These are phyloP conservation scores for Copsychus sechellarum DNA, from an alignment of 2,113 vertebrate species.

Conservation along the genomic window DNA sequence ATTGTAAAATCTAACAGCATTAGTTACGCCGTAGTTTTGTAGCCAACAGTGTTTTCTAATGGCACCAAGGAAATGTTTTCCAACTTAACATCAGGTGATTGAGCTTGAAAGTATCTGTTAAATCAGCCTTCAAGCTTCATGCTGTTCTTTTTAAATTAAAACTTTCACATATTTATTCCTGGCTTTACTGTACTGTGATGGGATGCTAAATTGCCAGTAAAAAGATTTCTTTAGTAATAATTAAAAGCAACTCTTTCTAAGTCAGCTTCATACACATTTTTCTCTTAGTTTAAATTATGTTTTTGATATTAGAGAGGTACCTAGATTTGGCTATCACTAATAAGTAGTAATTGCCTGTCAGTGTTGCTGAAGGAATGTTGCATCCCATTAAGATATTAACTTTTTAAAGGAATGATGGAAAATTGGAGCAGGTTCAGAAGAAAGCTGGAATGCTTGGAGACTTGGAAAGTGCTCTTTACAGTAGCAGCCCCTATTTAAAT, in stretches of 20 bases:
- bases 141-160: constrained; percentile 43
- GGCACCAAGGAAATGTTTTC: constrained; percentile 4
- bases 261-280: background rate
- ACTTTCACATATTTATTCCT: constrained; percentile 16
- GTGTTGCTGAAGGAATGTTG: background rate
- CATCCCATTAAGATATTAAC: background rate
- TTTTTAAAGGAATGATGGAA: background rate
- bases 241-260: background rate
- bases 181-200: background rate
- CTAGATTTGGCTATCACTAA: background rate
- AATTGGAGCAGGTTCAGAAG: constrained; percentile 26
- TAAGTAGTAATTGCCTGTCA: background rate
- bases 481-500: background rate
- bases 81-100: constrained; percentile 14
- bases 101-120: constrained; percentile 32
- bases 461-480: background rate
- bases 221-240: background rate
- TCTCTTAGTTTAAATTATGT: background rate
- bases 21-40: background rate
- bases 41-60: background rate
- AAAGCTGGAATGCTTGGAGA: background rate
- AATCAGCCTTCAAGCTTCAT: constrained; percentile 48
- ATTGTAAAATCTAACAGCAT: background rate
- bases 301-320: background rate
- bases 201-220: constrained; percentile 4